Base-by-base conservation (phyloP, 2,888 invertebrate genomes). In the Harpalus rubripes region DNA sequence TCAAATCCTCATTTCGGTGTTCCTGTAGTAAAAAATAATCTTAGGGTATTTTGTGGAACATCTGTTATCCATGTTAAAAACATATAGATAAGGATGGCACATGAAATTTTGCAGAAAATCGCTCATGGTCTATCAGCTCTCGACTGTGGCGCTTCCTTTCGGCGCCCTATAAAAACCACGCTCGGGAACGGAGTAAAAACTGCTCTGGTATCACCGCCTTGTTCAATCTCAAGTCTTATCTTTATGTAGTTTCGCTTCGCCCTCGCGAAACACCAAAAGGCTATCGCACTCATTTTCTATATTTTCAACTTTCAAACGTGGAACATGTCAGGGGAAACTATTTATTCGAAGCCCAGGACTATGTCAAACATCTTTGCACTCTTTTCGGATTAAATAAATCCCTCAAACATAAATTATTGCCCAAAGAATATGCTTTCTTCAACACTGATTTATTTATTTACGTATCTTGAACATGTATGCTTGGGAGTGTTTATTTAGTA, bases 41-140 rank as follows among this genome's bases (percentile, higher is more conserved):
- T 52, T 10, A 12, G 12, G 44, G 44, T 1, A 52, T 52, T 52
- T 52, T 52, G 39, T 26, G 68, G 32, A 58, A 81, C 65, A 44
- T 81, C 44, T 81, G 81, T 63, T 81, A 81, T 81, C 44, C 52
- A 44, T 65, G 65, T 65, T 44, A 65, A 81, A 81, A 22, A 65
- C 65, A 65, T 81, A 68, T 72, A 68, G 81, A 81, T 81, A 81
- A 81, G 81, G 72, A 72, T 56, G 39, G 15, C 81, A 68, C 68
- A 81, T 81, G 68, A 81, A 81, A 68, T 81, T 68, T 81, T 81
- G 68, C 56, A 72, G 81, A 81, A 81, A 81, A 81, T 81, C 81
- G 72, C 56, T 81, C 65, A 81, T 81, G 44, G 18, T 65, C 81
- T 81, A 44, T 63, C 41, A 81, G 81, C 65, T 63, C 81, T 81